Conservation (phyloP, 2,888 invertebrate species). For the Caenorhabditis doughertyi region DNA sequence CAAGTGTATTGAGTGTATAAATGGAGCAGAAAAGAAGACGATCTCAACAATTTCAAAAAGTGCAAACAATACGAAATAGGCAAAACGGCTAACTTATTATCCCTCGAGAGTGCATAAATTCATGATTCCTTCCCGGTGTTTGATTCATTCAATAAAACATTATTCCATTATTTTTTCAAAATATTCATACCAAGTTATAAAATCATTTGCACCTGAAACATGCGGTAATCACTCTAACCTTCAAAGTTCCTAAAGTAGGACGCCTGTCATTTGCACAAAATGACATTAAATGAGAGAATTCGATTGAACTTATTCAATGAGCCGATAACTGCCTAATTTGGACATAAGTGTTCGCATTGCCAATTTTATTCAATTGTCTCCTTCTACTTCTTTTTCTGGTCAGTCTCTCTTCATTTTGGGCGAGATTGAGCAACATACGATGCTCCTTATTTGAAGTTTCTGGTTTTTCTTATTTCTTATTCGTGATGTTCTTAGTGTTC, state of each 20-base stretch:
- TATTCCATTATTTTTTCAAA: not conserved
- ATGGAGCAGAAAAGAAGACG: not conserved
- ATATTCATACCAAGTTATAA: too few species aligned
- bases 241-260: not conserved
- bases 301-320: conserved; percentile 36
- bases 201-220: too few species aligned
- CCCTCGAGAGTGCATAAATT: conserved; percentile 38
- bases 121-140: conserved; percentile 34
- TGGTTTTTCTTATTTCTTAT: not conserved
- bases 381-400: conserved; percentile 7
- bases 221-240: too few species aligned
- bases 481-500: not conserved
- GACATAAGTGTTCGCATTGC: conserved; percentile 33
- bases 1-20: conserved; percentile 9
- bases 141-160: conserved; percentile 24
- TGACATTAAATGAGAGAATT: conserved; percentile 32
- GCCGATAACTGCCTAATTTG: conserved; percentile 41
- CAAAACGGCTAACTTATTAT: conserved; percentile 51
- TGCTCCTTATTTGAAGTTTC: too few species aligned
- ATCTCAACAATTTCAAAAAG: conserved; percentile 42
- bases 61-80: conserved; percentile 52
- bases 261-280: conserved; percentile 14
- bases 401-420: not conserved
- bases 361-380: conserved; percentile 29
- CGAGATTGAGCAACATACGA: too few species aligned